Conservation (phyloP, 2,113 vertebrate genomes). For the Poicephalus gulielmi region DNA sequence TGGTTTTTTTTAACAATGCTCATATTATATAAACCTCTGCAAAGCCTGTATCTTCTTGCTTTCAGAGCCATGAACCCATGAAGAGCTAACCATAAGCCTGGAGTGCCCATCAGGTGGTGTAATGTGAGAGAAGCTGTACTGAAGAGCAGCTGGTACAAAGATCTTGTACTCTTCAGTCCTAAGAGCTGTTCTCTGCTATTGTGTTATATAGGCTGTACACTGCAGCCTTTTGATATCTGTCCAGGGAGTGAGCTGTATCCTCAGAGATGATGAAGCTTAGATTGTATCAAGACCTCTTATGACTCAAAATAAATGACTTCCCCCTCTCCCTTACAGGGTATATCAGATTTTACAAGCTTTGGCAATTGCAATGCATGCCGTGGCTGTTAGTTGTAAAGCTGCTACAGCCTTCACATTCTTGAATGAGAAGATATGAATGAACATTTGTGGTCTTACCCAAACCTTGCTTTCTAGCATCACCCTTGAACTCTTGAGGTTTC, state of each 20-base stretch:
- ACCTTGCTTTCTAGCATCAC: not conserved
- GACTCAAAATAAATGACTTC: conserved; percentile 30
- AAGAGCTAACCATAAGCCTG: not conserved
- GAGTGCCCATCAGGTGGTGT: not conserved
- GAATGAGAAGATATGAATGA: conserved; percentile 14
- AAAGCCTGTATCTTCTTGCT: not conserved
- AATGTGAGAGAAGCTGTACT: not conserved
- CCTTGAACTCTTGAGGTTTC: not conserved
- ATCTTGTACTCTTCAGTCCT: not conserved
- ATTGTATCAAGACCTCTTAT: conserved; percentile 30
- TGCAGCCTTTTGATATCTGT: not conserved
- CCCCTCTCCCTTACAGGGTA: not conserved
- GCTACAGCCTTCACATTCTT: not conserved
- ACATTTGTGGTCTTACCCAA: not conserved
- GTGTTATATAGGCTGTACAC: not conserved
- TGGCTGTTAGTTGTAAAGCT: not conserved
- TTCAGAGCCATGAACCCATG: not conserved
- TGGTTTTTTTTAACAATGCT: not conserved
- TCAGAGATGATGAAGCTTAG: conserved; percentile 33
- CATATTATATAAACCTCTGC: not conserved
- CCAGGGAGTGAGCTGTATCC: conserved; percentile 23
- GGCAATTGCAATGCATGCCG: accelerated
- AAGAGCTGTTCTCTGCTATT: conserved; percentile 9
- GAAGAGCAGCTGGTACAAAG: not conserved
- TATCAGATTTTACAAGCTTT: conserved; percentile 22